Evolutionary conservation across 2,888 invertebrate species (phyloP), one percentile per base, ranked within the genome.

Genomic region (Phania funesta): DNA sequence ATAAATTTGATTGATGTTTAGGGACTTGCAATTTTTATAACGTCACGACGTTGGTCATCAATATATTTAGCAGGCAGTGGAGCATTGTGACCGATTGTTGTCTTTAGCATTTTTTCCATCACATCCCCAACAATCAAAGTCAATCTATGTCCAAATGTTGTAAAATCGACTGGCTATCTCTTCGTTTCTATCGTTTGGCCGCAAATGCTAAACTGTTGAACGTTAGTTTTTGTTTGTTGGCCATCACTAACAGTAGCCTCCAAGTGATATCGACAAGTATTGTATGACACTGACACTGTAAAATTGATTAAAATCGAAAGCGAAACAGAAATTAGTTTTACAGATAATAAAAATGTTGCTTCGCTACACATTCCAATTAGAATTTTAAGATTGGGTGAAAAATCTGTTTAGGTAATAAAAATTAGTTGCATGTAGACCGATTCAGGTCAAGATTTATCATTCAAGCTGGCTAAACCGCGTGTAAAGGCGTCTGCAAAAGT

Each of bases 281-380:
- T 74, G 68, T 70, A 64, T 82, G 68, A 58, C 65, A 81, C 26
- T 64, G 77, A 73, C 77, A 54, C 52, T 74, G 78, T 82, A 64
- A 70, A 78, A 58, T 78, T 70, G 50, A 77, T 74, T 78, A 74
- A 67, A 77, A 77, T 35, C 16, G 44, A 54, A 54, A 38, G 50
- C 20, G 62, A 2, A 60, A 35, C 9, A 32, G 11, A 32, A 64
- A 24, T 29, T 64, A 5, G 38, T 58, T n/a, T 50, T 24, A 26
- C 29, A 52, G 24, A 46, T 64, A 56, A 58, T 48, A 29, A 20
- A 65, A 48, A n/a, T 65, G 18, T 54, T 18, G n/a, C n/a, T n/a
- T n/a, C n/a, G 3, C 13, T 16, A 6, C 18, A 18, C 8, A 29
- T 18, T 54, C 20, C n/a, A 11, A 22, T 26, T 18, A 35, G 13